These are phyloP conservation scores for Cavia porcellus DNA, from an alignment of 2,113 vertebrate species.

Conservation along the genomic window DNA sequence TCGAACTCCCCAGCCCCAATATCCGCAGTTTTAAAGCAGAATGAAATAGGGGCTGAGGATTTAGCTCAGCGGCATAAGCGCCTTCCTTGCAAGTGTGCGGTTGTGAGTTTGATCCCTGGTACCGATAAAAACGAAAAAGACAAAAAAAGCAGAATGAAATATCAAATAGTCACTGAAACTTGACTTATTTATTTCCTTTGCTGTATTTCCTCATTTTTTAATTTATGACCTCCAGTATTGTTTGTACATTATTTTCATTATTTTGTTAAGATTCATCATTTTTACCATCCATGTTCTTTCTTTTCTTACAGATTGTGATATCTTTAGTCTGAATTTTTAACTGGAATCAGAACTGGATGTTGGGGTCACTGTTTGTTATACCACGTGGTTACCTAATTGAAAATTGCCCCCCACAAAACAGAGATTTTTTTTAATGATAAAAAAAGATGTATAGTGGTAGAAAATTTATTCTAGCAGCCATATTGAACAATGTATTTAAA, in stretches of 20 bases:
- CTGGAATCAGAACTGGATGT: conserved; percentile 94
- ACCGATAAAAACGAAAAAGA: no score
- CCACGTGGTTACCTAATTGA: conserved; percentile 87
- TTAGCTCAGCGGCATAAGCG: no score
- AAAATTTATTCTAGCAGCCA: conserved; percentile 74
- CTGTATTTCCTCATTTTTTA: conserved; percentile 55
- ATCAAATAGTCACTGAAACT: background rate
- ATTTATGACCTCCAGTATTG: conserved; percentile 68
- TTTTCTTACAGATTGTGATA: conserved; percentile 98
- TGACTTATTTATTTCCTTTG: conserved; percentile 54
- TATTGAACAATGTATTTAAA: conserved; percentile 80
- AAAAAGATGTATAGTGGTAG: conserved; percentile 73
- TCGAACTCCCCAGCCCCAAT: no score
- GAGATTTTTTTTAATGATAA: conserved; percentile 78
- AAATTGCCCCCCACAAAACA: conserved; percentile 85
- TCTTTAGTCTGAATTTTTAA: conserved; percentile 95
- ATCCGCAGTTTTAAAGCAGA: no score
- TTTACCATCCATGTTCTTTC: conserved; percentile 89
- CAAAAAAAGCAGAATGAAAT: conserved; percentile 3
- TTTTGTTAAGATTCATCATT: conserved; percentile 84
- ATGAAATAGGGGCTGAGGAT: no score
- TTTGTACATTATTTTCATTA: conserved; percentile 79
- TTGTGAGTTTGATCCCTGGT: no score
- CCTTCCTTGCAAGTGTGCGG: no score
- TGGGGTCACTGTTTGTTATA: conserved; percentile 91